Evolutionary conservation across 1,140 invertebrate genomes (phyloP).

Genomic region (Cotesia typhae): DNA sequence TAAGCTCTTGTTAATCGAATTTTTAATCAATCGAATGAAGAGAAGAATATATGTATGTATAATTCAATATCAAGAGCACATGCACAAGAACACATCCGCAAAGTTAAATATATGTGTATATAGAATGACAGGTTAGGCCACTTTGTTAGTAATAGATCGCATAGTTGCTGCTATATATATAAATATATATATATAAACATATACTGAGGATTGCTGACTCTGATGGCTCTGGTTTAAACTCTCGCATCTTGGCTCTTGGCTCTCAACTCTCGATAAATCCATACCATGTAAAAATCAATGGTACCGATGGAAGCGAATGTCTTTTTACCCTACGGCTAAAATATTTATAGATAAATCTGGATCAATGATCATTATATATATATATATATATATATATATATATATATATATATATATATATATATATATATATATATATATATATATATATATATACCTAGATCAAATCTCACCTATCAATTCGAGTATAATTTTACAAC

Average conservation of each 20-base stretch:
- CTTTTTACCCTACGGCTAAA: constrained; percentile 23
- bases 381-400: background rate
- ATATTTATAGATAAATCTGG: constrained; percentile 29
- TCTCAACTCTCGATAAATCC: too few species aligned
- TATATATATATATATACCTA: background rate
- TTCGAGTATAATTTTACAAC: constrained; percentile 11
- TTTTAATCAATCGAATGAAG: constrained; percentile 14
- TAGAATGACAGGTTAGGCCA: constrained; percentile 29
- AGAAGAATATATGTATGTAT: background rate
- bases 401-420: background rate
- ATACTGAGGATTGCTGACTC: too few species aligned
- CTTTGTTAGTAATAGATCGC: constrained; percentile 18
- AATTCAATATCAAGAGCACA: too few species aligned
- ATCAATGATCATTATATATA: background rate
- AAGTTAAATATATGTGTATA: background rate
- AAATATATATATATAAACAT: background rate
- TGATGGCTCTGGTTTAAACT: too few species aligned
- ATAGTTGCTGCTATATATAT: background rate
- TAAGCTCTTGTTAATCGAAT: background rate
- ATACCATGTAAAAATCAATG: too few species aligned
- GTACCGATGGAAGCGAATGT: constrained; percentile 20
- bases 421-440: too few species aligned
- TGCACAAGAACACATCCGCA: background rate
- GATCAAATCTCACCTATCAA: constrained; percentile 25
- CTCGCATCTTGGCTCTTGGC: too few species aligned